Evolutionary conservation across 2,113 vertebrate genomes (phyloP).

Genomic region (Protomyctophum bolini): DNA sequence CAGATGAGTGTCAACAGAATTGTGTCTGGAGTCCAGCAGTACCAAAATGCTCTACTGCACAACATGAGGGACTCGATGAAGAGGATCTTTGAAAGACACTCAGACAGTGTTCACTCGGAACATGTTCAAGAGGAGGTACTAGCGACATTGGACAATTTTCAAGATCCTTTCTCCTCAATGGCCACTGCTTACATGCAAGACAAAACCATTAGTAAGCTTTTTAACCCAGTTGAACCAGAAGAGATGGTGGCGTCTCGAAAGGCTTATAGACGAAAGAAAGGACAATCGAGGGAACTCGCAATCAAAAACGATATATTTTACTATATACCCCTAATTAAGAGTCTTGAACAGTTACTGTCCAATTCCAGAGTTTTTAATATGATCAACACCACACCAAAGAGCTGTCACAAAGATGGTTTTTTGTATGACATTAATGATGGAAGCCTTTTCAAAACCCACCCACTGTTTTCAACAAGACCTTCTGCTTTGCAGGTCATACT

Average conservation of each 20-base stretch:
- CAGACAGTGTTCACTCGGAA: neutral
- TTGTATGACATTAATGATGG: constrained; percentile 36
- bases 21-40: constrained; percentile 27
- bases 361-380: constrained; percentile 30
- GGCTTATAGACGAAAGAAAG: constrained; percentile 25
- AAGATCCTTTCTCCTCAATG: constrained; percentile 24
- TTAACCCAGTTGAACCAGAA: constrained; percentile 32
- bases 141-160: constrained; percentile 14
- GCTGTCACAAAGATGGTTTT: constrained; percentile 26
- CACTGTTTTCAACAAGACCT: constrained; percentile 22
- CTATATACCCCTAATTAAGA: constrained; percentile 34
- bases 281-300: constrained; percentile 18
- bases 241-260: constrained; percentile 22
- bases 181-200: constrained; percentile 27
- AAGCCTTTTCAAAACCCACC: constrained; percentile 17
- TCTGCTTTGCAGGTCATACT: constrained; percentile 31
- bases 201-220: constrained; percentile 17
- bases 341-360: constrained; percentile 27
- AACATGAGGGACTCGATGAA: constrained; percentile 23
- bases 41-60: constrained; percentile 27
- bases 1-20: constrained; percentile 25
- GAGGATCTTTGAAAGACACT: constrained; percentile 14
- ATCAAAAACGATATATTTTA: constrained; percentile 30
- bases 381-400: constrained; percentile 29
- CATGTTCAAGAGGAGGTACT: constrained; percentile 26